phyloP scores from a whole-genome alignment of 2,113 vertebrate genomes.

The Paraplagusia blochii region DNA sequence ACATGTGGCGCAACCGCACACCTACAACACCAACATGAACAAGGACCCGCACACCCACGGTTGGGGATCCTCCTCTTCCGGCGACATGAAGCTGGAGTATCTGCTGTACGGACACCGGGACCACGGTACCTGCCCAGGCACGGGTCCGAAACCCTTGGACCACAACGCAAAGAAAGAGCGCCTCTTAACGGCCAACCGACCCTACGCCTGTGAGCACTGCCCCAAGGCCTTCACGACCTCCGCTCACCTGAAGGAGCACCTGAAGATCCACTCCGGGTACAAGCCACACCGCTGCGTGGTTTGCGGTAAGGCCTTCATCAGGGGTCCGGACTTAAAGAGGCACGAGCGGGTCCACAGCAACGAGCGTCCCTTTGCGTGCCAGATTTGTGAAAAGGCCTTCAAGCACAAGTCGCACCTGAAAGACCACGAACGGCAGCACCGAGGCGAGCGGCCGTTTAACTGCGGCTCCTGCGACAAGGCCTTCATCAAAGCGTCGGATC shows the following conservation, averaged over 20 bases:
- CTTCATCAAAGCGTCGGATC: conserved; percentile 97
- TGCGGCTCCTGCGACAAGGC: conserved; percentile 97
- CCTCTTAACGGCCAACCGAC: conserved; percentile 92
- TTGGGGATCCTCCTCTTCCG: conserved; percentile 71
- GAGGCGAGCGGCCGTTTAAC: conserved; percentile 96
- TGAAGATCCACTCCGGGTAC: conserved; percentile 97
- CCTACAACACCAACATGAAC: conserved; percentile 90
- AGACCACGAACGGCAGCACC: conserved; percentile 94
- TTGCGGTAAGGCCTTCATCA: conserved; percentile 96
- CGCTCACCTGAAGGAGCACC: conserved; percentile 95
- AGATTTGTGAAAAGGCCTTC: conserved; percentile 98
- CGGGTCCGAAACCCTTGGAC: conserved; percentile 86
- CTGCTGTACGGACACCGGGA: conserved; percentile 94
- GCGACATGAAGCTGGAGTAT: conserved; percentile 98
- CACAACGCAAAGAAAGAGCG: conserved; percentile 92
- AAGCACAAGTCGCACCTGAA: conserved; percentile 99
- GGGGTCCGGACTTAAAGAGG: conserved; percentile 94
- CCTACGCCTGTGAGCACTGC: conserved; percentile 96
- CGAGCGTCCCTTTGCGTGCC: conserved; percentile 93
- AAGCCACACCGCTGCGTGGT: conserved; percentile 97
- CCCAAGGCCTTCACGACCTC: conserved; percentile 97
- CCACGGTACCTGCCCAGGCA: conserved; percentile 88
- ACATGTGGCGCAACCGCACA: conserved; percentile 87
- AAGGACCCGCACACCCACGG: conserved; percentile 76
- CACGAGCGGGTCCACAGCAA: conserved; percentile 98